phyloP scores from a whole-genome alignment of 2,797 vertebrate species.

The Pipistrellus nathusii region DNA sequence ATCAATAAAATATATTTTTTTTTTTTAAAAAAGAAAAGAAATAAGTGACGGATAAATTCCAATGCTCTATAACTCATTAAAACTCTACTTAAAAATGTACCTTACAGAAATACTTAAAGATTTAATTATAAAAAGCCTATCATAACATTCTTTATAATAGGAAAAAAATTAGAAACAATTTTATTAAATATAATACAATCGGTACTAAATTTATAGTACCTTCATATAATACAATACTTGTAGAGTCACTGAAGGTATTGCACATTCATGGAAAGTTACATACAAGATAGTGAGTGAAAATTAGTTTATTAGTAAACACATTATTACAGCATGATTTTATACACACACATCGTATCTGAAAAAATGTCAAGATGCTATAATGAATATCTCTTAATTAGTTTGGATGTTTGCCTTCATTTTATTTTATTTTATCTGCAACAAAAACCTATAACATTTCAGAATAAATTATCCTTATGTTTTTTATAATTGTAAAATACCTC shows the following conservation, averaged over 20 bases:
- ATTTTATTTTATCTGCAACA: background rate
- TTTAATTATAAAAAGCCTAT: constrained; percentile 30
- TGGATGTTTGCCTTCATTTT: background rate
- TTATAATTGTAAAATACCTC: background rate
- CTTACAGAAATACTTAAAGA: constrained; percentile 34
- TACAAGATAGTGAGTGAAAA: background rate
- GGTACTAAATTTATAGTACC: background rate
- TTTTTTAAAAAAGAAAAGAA: no score
- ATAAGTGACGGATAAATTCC: constrained; percentile 5
- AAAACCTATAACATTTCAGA: constrained; percentile 34
- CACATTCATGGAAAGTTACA: background rate
- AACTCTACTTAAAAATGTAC: background rate
- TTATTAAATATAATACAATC: background rate
- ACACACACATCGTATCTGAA: background rate
- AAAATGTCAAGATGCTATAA: background rate
- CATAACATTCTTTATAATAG: background rate
- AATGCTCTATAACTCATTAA: constrained; percentile 15
- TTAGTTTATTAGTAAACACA: background rate
- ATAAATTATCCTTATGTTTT: constrained; percentile 7
- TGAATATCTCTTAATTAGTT: background rate
- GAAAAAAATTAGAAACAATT: background rate
- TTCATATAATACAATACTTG: background rate
- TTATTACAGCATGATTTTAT: background rate
- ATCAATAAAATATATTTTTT: no score
- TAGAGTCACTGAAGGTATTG: background rate